Base-by-base conservation (phyloP, 2,113 vertebrate species). In the Brienomyrus longianalis region DNA sequence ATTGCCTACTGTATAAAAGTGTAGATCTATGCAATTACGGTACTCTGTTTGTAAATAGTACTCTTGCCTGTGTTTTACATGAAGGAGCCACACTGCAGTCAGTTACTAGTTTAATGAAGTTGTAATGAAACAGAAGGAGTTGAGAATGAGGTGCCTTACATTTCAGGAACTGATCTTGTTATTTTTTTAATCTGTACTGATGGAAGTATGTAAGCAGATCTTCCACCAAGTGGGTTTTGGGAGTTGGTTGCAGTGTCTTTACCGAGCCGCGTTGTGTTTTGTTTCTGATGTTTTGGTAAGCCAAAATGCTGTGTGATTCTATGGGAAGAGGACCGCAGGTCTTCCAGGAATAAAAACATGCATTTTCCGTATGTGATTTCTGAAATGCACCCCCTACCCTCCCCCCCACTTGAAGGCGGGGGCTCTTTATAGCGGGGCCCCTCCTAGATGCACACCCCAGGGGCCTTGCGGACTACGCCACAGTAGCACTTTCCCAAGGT, bases 111-210 rank as follows among this genome's bases (percentile, higher is more conserved):
- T 50, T 59, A 51, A 35, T 59, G 70, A 90, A 59, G 80, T 80
- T 54, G 39, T 88, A 45, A 91, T 87, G 91, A 90, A 66, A 90
- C 92, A 90, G 91, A 93, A 86, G 88, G 92, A 94, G 94, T 95
- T 96, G 95, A 92, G 96, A 96, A 96, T 97, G 97, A 97, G 97
- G 97, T 97, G 97, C 97, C 97, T 97, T 97, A 97, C 95, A 95
- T 93, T 94, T 93, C 93, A 95, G 94, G 91, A 93, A 92, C 15
- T 88, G 31, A 19, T 52, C 19, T 85, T 84, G 0, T 48, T 96
- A 94, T 96, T 94, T 92, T 94, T 91, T 94, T 52, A 91, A 93
- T 93, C 92, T 94, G 96, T 96, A 95, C 96, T 96, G 96, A 96
- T 94, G 94, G 94, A 17, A 3, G 35, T 66, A 23, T 88, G 21